phyloP scores from a whole-genome alignment of 1,140 invertebrate genomes.

The Prorops nasuta region DNA sequence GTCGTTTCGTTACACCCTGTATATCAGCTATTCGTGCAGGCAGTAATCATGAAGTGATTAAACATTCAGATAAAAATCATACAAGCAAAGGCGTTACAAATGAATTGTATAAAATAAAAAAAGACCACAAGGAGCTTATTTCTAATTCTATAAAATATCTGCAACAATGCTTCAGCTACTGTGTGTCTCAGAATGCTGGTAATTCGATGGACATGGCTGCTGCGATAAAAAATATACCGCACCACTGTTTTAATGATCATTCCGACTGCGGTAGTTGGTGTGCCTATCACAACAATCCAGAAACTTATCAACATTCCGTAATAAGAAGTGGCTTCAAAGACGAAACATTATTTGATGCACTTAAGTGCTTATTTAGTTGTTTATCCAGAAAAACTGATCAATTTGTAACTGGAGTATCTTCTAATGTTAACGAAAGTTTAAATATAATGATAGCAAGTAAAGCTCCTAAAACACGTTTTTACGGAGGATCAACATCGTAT shows the following conservation, averaged over 20 bases:
- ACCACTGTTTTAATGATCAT: conserved; percentile 19
- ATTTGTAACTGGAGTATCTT: conserved; percentile 14
- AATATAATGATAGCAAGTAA: conserved; percentile 16
- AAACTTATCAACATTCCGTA: conserved; percentile 15
- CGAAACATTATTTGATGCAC: conserved; percentile 8
- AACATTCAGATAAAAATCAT: too few species aligned
- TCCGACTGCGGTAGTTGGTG: conserved; percentile 15
- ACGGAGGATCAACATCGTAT: conserved; percentile 13
- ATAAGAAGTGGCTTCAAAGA: conserved; percentile 16
- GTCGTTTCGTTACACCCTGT: too few species aligned
- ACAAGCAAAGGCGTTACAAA: too few species aligned
- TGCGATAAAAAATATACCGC: conserved; percentile 18
- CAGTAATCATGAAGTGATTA: conserved; percentile 5
- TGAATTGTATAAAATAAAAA: too few species aligned
- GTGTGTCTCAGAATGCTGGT: conserved; percentile 18
- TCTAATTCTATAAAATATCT: conserved; percentile 9
- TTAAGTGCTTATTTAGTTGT: conserved; percentile 9
- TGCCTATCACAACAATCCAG: conserved; percentile 1
- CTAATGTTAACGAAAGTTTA: conserved; percentile 21
- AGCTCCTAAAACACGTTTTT: conserved; percentile 14
- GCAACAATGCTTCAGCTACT: conserved; percentile 17
- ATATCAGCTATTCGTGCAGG: not conserved
- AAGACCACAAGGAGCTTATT: too few species aligned
- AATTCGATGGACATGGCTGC: conserved; percentile 4
- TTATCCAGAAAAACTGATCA: conserved; percentile 8